Conservation (phyloP, 2,888 invertebrate species). For the Meteorus colon region DNA sequence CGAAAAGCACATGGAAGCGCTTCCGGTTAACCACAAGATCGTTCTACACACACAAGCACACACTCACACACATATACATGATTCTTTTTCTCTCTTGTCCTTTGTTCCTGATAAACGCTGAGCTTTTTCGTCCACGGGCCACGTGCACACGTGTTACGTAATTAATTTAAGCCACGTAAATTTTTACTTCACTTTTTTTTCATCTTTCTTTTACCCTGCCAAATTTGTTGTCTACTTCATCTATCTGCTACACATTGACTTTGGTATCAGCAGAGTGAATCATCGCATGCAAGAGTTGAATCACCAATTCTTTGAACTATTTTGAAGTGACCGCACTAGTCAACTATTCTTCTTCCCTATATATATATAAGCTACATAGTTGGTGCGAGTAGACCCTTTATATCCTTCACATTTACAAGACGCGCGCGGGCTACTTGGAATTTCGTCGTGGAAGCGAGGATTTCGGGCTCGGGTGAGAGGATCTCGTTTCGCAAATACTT, state of each 20-base stretch:
- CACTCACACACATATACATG: not conserved
- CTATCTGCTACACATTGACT: not conserved
- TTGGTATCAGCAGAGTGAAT: not conserved
- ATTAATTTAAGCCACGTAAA: conserved; percentile 7
- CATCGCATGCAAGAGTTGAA: not conserved
- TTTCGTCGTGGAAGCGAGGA: conserved; percentile 46
- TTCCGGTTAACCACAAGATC: conserved; percentile 42
- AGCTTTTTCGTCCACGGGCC: conserved; percentile 6
- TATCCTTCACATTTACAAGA: conserved; percentile 33
- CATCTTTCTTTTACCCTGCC: not conserved
- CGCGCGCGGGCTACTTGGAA: conserved; percentile 49
- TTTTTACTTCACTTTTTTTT: not conserved
- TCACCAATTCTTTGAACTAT: conserved; percentile 23
- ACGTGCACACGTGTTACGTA: conserved; percentile 33
- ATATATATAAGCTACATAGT: conserved; percentile 37
- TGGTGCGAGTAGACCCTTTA: conserved; percentile 37
- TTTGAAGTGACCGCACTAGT: conserved; percentile 11
- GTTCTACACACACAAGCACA: not conserved
- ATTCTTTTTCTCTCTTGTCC: conserved; percentile 35
- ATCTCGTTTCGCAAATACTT: conserved; percentile 52
- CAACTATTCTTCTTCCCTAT: conserved; percentile 5
- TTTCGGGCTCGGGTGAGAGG: conserved; percentile 45
- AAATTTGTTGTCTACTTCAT: not conserved
- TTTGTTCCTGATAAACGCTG: conserved; percentile 34
- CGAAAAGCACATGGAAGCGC: conserved; percentile 30